Evolutionary conservation across 2,797 vertebrate species (phyloP).

Genomic region (Mareca strepera): DNA sequence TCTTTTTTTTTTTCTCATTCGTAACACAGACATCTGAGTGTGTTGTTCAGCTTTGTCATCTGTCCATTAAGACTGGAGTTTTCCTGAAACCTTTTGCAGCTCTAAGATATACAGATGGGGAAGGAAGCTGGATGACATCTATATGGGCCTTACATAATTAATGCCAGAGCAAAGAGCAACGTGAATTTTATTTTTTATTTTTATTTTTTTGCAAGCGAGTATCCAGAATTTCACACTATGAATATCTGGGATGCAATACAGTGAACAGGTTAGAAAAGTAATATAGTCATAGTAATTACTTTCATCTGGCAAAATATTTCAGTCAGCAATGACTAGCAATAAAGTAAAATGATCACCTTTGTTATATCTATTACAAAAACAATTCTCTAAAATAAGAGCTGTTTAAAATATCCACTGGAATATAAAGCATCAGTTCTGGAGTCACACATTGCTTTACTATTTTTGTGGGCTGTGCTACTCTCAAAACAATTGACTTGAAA

Average conservation of each 20-base stretch:
- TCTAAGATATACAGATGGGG: background rate
- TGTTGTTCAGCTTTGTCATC: background rate
- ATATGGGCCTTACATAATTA: constrained; percentile 16
- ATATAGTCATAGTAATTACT: constrained; percentile 74
- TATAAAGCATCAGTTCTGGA: constrained; percentile 29
- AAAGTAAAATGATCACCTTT: constrained; percentile 75
- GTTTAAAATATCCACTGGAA: constrained; percentile 61
- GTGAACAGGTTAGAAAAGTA: constrained; percentile 68
- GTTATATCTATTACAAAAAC: constrained; percentile 75
- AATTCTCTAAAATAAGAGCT: constrained; percentile 71
- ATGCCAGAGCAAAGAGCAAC: constrained; percentile 13
- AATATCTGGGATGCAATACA: constrained; percentile 29
- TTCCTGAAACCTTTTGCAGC: background rate
- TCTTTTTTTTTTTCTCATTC: background rate
- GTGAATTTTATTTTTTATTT: background rate
- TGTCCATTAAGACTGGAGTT: background rate
- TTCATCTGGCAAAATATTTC: constrained; percentile 77
- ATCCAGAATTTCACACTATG: constrained; percentile 39
- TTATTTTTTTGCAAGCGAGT: background rate
- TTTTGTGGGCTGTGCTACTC: background rate
- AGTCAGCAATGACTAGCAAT: constrained; percentile 69
- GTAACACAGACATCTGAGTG: background rate
- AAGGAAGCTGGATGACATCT: background rate
- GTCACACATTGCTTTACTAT: background rate
- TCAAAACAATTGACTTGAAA: constrained; percentile 40